Evolutionary conservation across 2,797 vertebrate genomes (phyloP).

Genomic region (Coilia nasus): DNA sequence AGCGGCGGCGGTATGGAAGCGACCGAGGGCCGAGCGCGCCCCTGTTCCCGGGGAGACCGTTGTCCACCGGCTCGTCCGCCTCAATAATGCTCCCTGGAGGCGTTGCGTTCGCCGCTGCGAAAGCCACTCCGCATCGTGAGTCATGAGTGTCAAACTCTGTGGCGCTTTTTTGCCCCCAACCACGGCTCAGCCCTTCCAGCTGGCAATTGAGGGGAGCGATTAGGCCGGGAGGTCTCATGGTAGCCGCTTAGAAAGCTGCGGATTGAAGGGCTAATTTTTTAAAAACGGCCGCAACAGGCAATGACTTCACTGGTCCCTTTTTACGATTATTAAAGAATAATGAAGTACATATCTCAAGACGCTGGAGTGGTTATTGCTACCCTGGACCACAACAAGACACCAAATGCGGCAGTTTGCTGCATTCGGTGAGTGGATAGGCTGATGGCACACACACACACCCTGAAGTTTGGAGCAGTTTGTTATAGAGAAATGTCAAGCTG

Average conservation of each 20-base stretch:
- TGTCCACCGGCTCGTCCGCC: not conserved
- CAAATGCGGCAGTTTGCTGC: not conserved
- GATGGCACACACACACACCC: not conserved
- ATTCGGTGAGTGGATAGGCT: not conserved
- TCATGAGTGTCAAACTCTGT: not conserved
- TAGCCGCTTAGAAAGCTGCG: not conserved
- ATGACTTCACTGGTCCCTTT: not conserved
- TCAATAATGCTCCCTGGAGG: not conserved
- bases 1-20: not conserved
- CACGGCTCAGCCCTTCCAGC: not conserved
- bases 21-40: not conserved
- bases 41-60: not conserved
- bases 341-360: slow-evolving; percentile 1
- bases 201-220: not conserved
- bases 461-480: not conserved
- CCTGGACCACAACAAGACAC: not conserved
- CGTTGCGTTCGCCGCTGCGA: not conserved
- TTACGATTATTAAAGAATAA: slow-evolving; percentile 14
- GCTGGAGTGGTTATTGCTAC: not conserved
- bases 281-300: not conserved
- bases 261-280: not conserved
- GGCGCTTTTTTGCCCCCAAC: not conserved
- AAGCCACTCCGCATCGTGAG: not conserved
- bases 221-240: not conserved
- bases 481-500: not conserved